Evolutionary conservation across 1,140 invertebrate genomes (phyloP).

Genomic region (Caenorhabditis remanei): DNA sequence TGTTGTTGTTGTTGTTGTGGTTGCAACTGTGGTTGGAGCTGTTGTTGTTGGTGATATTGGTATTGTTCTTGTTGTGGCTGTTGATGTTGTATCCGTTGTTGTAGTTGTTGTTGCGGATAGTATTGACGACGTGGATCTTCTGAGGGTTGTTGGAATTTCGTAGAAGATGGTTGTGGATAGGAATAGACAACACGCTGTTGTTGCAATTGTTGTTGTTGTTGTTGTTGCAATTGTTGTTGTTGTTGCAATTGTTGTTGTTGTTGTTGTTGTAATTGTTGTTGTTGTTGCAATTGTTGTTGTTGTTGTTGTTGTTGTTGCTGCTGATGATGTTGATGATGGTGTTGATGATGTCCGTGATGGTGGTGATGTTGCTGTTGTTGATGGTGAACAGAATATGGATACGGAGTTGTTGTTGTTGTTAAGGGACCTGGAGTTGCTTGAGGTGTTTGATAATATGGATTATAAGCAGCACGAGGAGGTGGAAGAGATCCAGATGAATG

Average conservation of each 20-base stretch:
- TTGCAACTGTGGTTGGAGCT: not conserved
- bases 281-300: conserved; percentile 3
- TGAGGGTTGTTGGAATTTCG: not conserved
- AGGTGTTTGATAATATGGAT: conserved; percentile 15
- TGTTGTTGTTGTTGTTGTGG: not conserved
- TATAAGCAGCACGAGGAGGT: not conserved
- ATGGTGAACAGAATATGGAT: not conserved
- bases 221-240: not conserved
- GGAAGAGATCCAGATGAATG: not conserved
- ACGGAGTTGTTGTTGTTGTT: not conserved
- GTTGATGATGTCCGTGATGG: not conserved
- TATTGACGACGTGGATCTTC: conserved; percentile 1
- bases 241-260: not conserved
- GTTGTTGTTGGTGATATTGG: not conserved
- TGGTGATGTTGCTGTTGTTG: conserved; percentile 11
- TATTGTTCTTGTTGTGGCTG: not conserved
- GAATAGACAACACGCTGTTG: not conserved
- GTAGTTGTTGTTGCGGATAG: not conserved
- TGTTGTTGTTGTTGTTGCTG: not conserved
- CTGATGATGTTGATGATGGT: conserved; percentile 8
- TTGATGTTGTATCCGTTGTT: not conserved
- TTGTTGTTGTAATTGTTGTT: not conserved
- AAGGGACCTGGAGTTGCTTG: too few species aligned
- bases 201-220: not conserved
- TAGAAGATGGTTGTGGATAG: not conserved